Evolutionary conservation across 2,797 vertebrate species (phyloP).

Genomic region (Smutsia temminckii): DNA sequence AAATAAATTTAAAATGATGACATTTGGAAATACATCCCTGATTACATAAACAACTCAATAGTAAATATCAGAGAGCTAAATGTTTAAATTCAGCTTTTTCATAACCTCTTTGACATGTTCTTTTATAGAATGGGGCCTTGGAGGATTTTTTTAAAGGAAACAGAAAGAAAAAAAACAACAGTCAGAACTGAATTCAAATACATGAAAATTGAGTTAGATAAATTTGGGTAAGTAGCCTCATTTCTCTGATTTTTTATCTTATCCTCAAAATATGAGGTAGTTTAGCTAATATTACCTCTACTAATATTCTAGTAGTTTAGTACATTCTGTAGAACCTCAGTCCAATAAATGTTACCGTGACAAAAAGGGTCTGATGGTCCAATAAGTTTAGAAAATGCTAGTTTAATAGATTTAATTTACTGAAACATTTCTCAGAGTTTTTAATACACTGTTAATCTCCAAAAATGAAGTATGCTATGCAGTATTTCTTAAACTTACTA

Average conservation of each 20-base stretch:
- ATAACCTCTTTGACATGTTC: not conserved
- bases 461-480: not conserved
- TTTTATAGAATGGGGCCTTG: not conserved
- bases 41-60: not conserved
- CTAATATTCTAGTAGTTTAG: no score
- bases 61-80: not conserved
- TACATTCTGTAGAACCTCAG: not conserved
- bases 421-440: not conserved
- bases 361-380: not conserved
- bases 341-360: not conserved
- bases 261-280: not conserved
- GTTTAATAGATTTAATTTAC: not conserved
- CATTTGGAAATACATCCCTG: not conserved
- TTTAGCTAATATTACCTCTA: not conserved
- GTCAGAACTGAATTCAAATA: not conserved
- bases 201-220: not conserved
- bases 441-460: not conserved
- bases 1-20: not conserved
- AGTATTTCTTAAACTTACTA: not conserved
- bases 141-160: not conserved
- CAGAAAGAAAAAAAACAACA: not conserved
- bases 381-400: not conserved
- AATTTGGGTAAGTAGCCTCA: not conserved
- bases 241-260: not conserved
- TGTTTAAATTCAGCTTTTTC: not conserved